phyloP scores from a whole-genome alignment of 1,140 invertebrate genomes.

The Brachionus asplanchnoidis region DNA sequence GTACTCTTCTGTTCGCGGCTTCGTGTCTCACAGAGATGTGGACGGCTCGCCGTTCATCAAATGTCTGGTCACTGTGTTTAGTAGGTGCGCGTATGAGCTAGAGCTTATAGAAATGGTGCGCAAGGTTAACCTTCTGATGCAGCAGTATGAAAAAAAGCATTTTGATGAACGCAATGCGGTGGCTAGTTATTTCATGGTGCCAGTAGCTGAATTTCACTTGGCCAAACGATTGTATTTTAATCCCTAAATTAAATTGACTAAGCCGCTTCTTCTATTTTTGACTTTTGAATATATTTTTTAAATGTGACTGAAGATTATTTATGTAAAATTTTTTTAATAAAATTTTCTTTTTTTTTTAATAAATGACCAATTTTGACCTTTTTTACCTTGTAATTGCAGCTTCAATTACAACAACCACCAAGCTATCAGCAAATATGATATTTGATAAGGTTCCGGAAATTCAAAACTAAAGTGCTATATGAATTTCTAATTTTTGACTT shows the following conservation, averaged over 20 bases:
- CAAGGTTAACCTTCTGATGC: constrained; percentile 32
- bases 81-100: constrained; percentile 13
- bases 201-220: constrained; percentile 35
- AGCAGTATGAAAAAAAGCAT: constrained; percentile 40
- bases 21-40: constrained; percentile 12
- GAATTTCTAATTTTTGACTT: too few relatives aligned
- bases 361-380: too few relatives aligned
- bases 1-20: constrained; percentile 35
- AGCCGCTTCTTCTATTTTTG: not conserved
- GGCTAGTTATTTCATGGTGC: constrained; percentile 40
- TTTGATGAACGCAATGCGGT: constrained; percentile 37
- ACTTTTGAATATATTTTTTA: not conserved
- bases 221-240: constrained; percentile 33
- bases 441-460: too few relatives aligned
- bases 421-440: too few relatives aligned
- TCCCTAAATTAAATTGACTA: not conserved
- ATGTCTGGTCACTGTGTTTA: constrained; percentile 36
- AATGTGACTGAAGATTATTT: not conserved
- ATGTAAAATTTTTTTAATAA: not conserved
- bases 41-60: constrained; percentile 38
- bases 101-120: constrained; percentile 37
- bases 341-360: not conserved
- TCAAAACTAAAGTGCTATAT: too few relatives aligned
- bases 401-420: too few relatives aligned
- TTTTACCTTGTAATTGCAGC: too few relatives aligned